phyloP scores from a whole-genome alignment of 1,140 invertebrate genomes.

The Aphis craccivora region DNA sequence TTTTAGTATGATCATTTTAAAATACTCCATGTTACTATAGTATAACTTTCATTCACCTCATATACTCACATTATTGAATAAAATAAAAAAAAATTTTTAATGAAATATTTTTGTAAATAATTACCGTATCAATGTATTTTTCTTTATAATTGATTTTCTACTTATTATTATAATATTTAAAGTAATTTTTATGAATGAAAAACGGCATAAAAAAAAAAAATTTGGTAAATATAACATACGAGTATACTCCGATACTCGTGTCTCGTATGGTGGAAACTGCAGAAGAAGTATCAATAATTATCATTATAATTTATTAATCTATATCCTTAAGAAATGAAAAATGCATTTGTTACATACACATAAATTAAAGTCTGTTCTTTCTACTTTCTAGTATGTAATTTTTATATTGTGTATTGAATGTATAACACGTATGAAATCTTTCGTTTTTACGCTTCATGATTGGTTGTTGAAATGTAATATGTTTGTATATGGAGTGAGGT shows the following conservation, averaged over 20 bases:
- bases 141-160: neutral
- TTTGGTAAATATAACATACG: neutral
- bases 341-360: neutral
- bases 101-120: neutral
- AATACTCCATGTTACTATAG: neutral
- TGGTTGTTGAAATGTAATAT: neutral
- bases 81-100: neutral
- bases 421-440: neutral
- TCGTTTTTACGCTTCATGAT: neutral
- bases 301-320: no score
- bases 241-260: no score
- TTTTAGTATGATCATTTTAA: neutral
- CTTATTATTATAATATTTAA: no score
- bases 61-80: neutral
- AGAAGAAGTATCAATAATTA: no score
- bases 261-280: no score
- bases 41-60: neutral
- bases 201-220: neutral
- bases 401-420: neutral
- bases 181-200: neutral
- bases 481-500: neutral
- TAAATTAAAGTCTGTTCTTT: neutral
- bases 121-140: neutral
- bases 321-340: no score
- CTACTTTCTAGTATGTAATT: neutral